Evolutionary conservation across 2,113 vertebrate species (phyloP), one percentile per base, ranked within the genome.

Genomic region (Ciconia maguari): DNA sequence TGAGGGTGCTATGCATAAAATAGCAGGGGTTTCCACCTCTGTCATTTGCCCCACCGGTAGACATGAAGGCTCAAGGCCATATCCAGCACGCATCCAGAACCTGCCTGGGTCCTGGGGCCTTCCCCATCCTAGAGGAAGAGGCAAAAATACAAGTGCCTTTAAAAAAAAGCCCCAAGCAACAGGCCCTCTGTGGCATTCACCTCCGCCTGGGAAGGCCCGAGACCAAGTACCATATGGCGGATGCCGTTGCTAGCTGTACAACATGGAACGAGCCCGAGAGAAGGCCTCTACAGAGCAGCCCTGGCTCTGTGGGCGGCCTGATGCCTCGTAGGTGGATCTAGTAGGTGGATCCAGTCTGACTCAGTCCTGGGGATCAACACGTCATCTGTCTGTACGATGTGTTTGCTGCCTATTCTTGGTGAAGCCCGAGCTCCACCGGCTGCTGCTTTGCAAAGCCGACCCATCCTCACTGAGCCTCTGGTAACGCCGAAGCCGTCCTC

Each of bases 211-310:
- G 69, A 57, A 8, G 62, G 27, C 25, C 44, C 2, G 41, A 36
- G 27, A 9, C 4, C 36, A 11, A 24, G 12, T 6, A 3, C 2
- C 20, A 4, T 10, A 0, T 0, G 2, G 57, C 46, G 24, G 58
- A 3, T 1, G 11, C 58, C 2, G 11, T 15, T 79, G 70, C 27
- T 19, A 24, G 11, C 51, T 19, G 41, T 14, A 3, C 21, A 1
- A 1, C 19, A 2, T 0, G 46, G 29, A 10, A 22, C 1, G n/a
- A 64, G 44, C 42, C 46, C 1, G 20, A 14, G 48, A 42, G 36
- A 34, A 44, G 41, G 64, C 34, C n/a, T 9, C 9, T 1, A 0
- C 0, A 1, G 24, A 32, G 71, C 38, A n/a, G 14, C 1, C 16
- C 34, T 3, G 80, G 34, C 26, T n/a, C 42, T 6, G 72, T 6